Percentiles rank a stretch among this genome's conserved stretches.
These are phyloP conservation scores for Chrysochloris asiatica DNA, from an alignment of 2,113 vertebrate species.

Conservation along the genomic window DNA sequence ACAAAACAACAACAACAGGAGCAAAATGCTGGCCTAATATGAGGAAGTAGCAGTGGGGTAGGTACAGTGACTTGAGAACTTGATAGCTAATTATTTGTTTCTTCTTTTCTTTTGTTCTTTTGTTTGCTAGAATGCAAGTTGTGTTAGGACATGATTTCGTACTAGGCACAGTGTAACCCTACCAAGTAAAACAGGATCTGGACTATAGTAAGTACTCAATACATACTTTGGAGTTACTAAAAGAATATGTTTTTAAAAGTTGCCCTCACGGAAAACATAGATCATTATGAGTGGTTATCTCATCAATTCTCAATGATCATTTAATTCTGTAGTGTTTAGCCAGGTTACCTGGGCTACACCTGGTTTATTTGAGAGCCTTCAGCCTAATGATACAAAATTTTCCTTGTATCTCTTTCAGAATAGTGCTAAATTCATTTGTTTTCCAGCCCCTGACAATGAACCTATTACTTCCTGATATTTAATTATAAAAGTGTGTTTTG, in stretches of 20 bases:
- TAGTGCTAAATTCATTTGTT: conserved; percentile 21
- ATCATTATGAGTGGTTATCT: not conserved
- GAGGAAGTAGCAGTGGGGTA: not conserved
- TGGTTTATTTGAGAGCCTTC: not conserved
- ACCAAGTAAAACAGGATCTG: not conserved
- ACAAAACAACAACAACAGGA: too few relatives aligned
- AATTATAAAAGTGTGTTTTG: conserved; percentile 4
- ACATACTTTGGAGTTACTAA: conserved; percentile 19
- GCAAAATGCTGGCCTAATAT: not conserved
- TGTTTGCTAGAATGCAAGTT: not conserved
- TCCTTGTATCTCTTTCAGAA: not conserved
- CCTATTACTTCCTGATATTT: not conserved
- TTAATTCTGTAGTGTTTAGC: not conserved
- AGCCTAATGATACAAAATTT: not conserved
- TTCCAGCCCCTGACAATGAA: conserved; percentile 4
- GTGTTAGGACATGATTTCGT: not conserved
- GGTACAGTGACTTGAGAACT: not conserved
- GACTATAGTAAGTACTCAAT: not conserved
- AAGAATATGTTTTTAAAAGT: conserved; percentile 14
- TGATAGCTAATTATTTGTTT: not conserved
- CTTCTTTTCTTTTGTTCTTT: not conserved
- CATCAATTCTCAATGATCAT: not conserved
- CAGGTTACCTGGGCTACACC: not conserved
- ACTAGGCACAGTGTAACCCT: not conserved
- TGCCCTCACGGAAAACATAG: not conserved